Evolutionary conservation across 2,113 vertebrate genomes (phyloP).

Genomic region (Balaeniceps rex): DNA sequence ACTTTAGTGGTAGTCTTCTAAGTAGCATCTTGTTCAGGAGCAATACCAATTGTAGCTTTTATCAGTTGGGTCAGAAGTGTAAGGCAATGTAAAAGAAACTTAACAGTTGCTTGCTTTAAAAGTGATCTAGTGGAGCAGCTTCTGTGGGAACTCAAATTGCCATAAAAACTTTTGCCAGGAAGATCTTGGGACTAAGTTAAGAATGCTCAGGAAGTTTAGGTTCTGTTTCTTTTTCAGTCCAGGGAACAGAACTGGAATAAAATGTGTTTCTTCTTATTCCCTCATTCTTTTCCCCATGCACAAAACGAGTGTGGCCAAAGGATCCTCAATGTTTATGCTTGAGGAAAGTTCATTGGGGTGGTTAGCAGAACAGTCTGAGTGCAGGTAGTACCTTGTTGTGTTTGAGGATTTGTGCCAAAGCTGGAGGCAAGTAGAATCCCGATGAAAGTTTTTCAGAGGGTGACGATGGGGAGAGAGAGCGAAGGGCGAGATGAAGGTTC

Average conservation of each 20-base stretch:
- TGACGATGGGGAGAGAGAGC: background rate
- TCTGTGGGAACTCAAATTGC: background rate
- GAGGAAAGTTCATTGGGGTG: background rate
- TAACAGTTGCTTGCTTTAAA: background rate
- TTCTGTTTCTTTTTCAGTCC: background rate
- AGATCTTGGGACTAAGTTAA: background rate
- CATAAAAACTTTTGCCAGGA: background rate
- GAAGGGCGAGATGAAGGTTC: background rate
- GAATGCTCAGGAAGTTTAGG: background rate
- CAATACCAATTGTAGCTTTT: background rate
- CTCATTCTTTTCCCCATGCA: background rate
- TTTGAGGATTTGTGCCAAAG: background rate
- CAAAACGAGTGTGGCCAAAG: background rate
- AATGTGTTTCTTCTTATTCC: fast-evolving
- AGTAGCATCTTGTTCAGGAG: background rate
- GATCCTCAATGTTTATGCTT: background rate
- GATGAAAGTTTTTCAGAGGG: background rate
- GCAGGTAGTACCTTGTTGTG: background rate
- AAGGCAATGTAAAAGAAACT: background rate
- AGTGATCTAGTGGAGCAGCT: background rate
- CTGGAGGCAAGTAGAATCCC: background rate
- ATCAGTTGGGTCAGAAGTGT: background rate
- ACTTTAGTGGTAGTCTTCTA: background rate
- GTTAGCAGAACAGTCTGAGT: background rate
- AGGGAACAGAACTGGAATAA: background rate